These are phyloP conservation scores for Lophotis ruficrista DNA, from an alignment of 2,113 vertebrate genomes.

Conservation along the genomic window DNA sequence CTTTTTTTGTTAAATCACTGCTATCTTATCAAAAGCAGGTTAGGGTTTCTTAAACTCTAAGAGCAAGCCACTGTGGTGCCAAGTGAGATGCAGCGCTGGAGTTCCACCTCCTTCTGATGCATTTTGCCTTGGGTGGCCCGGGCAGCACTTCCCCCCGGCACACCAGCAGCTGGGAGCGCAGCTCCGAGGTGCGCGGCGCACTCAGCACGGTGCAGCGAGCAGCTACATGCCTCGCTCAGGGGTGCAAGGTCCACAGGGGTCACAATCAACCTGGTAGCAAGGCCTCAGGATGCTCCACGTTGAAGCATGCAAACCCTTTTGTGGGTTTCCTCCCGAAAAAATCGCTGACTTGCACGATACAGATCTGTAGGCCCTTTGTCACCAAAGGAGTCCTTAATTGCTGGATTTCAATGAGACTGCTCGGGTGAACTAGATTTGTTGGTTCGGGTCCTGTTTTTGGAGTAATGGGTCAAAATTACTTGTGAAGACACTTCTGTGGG, in stretches of 20 bases:
- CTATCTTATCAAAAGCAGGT: not conserved
- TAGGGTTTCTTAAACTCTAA: not conserved
- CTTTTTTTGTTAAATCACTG: not conserved
- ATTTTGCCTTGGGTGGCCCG: not conserved
- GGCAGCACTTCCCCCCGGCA: not conserved
- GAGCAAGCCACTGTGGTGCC: not conserved
- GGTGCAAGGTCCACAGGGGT: fast-evolving
- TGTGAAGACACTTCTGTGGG: not conserved
- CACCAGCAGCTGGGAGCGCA: fast-evolving
- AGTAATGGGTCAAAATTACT: not conserved
- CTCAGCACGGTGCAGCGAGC: fast-evolving
- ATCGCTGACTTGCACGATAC: not conserved
- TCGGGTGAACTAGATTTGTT: not conserved
- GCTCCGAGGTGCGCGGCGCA: fast-evolving
- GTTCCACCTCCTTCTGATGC: not conserved
- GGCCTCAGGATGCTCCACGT: not conserved
- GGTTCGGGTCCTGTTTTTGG: not conserved
- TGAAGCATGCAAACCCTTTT: not conserved
- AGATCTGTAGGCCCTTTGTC: not conserved
- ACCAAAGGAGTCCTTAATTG: not conserved
- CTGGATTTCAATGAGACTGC: not conserved
- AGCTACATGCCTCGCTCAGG: not conserved
- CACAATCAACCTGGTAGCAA: fast-evolving
- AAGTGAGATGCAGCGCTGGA: not conserved
- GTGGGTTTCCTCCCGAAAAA: not conserved